Evolutionary conservation across 2,888 invertebrate species (phyloP).

Genomic region (Eilema caniola): DNA sequence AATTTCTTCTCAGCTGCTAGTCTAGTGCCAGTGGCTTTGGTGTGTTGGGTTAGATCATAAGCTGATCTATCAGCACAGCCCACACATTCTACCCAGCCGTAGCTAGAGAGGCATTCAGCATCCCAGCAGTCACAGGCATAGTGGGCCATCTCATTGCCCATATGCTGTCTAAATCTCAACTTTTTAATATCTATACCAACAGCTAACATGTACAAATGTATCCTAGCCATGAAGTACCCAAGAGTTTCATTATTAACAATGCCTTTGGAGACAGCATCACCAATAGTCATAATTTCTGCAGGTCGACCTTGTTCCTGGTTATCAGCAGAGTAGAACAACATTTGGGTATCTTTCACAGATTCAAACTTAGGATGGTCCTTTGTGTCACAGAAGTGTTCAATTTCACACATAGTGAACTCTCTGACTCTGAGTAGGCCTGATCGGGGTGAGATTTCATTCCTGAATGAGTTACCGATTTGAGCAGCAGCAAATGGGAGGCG

Average conservation of each 20-base stretch:
- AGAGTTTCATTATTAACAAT: conserved; percentile 98
- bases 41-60: conserved; percentile 98
- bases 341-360: conserved; percentile 90
- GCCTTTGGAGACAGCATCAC: conserved; percentile 94
- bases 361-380: conserved; percentile 97
- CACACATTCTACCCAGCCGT: conserved; percentile 99
- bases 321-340: conserved; percentile 97
- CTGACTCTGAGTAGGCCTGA: conserved; percentile 98
- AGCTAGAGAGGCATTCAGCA: conserved; percentile 98
- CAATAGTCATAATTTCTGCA: conserved; percentile 92
- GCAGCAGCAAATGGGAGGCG: conserved; percentile 99
- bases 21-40: conserved; percentile 96
- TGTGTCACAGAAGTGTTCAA: conserved; percentile 99
- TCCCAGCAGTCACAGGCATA: conserved; percentile 99
- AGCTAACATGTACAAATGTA: conserved; percentile 94
- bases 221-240: conserved; percentile 99
- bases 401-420: conserved; percentile 99
- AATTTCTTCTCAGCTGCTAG: conserved; percentile 97
- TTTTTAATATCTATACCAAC: conserved; percentile 95
- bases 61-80: conserved; percentile 99
- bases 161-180: conserved; percentile 98
- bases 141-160: conserved; percentile 99
- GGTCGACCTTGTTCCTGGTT: conserved; percentile 99
- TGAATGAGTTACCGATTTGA: conserved; percentile 99
- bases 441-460: conserved; percentile 99